phyloP scores from a whole-genome alignment of 2,113 vertebrate genomes.

The Cyanistes caeruleus region DNA sequence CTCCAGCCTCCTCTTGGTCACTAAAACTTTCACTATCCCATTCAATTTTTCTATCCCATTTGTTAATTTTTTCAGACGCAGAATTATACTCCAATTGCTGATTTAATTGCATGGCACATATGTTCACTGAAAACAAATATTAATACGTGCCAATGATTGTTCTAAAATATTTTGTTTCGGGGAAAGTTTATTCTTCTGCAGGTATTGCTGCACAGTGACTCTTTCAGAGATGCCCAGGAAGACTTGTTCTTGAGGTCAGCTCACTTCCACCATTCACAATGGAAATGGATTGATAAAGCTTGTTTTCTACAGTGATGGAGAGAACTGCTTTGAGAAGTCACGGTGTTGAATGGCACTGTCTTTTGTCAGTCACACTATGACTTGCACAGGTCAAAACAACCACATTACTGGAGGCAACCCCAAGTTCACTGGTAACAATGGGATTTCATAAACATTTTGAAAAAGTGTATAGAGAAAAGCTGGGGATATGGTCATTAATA shows the following conservation, averaged over 20 bases:
- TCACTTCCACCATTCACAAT: background rate
- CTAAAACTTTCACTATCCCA: background rate
- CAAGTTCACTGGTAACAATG: background rate
- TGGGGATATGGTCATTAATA: background rate
- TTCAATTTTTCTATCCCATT: background rate
- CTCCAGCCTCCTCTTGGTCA: background rate
- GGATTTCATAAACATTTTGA: background rate
- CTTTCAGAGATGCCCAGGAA: background rate
- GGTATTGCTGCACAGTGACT: background rate
- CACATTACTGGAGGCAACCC: background rate
- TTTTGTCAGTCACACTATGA: background rate
- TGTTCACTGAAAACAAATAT: background rate
- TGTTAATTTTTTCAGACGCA: background rate
- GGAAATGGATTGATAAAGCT: background rate
- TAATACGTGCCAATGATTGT: fast-evolving
- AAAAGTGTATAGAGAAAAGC: background rate
- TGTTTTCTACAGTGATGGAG: background rate
- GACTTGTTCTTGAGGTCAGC: background rate
- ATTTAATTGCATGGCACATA: background rate
- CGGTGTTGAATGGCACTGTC: background rate
- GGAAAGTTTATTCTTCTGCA: background rate
- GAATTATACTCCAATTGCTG: background rate
- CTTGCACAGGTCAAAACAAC: background rate
- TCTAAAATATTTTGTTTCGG: background rate
- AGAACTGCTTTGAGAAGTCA: background rate